phyloP scores from a whole-genome alignment of 2,888 invertebrate genomes.

The Drosophila pseudotalamancana region DNA sequence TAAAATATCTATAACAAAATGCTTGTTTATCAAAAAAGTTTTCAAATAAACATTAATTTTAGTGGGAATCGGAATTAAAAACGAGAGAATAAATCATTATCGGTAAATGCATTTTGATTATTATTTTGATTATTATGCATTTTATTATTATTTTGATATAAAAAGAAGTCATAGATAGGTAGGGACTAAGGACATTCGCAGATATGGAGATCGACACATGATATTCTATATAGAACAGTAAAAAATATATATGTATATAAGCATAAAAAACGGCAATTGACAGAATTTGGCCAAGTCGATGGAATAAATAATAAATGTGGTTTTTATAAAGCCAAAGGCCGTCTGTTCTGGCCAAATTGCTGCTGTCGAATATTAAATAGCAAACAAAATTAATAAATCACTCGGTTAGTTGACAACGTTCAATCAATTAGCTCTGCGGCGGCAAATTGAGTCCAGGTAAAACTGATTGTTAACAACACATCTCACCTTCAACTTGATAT shows the following conservation, averaged over 20 bases:
- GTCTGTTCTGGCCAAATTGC: conserved; percentile 13
- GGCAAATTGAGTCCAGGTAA: conserved; percentile 37
- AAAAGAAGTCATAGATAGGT: no score
- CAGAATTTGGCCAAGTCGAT: neutral
- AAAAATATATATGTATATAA: neutral
- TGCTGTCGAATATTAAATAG: conserved; percentile 27
- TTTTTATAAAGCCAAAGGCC: neutral
- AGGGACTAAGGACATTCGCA: no score
- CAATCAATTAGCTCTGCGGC: conserved; percentile 41
- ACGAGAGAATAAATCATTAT: no score
- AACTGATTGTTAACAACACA: conserved; percentile 30
- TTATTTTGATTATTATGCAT: no score
- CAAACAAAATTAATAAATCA: conserved; percentile 32
- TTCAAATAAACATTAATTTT: no score
- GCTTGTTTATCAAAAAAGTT: no score
- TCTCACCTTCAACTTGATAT: conserved; percentile 10
- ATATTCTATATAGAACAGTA: no score
- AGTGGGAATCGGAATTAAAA: no score
- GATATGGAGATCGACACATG: no score
- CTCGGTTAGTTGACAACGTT: conserved; percentile 25
- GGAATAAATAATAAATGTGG: neutral
- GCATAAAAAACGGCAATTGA: neutral
- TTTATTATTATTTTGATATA: no score
- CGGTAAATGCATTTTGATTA: no score
- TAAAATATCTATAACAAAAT: no score